Evolutionary conservation across 2,888 invertebrate species (phyloP).

Genomic region (Lampropteryx suffumata): DNA sequence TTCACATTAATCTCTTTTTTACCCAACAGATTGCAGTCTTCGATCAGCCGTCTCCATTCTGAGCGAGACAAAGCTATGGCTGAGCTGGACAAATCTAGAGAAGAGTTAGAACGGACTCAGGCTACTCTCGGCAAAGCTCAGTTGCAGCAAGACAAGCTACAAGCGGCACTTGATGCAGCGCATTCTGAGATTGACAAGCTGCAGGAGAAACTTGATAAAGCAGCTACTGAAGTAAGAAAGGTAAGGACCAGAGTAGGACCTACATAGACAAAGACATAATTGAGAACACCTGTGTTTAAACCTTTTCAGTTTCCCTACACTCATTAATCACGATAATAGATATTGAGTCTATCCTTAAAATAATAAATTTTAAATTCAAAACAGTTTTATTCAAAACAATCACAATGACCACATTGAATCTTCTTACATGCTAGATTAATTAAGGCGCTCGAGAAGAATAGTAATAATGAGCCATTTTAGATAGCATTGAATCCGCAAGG

Average conservation of each 20-base stretch:
- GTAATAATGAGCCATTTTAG: no score
- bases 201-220: slow-evolving; percentile 93
- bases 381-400: no score
- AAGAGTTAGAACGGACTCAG: slow-evolving; percentile 94
- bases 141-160: slow-evolving; percentile 94
- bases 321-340: no score
- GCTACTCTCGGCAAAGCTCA: slow-evolving; percentile 95
- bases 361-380: no score
- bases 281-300: no score
- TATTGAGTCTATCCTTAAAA: no score
- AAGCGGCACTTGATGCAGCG: slow-evolving; percentile 93
- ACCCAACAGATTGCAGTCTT: slow-evolving; percentile 86
- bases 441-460: no score
- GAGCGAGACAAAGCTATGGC: slow-evolving; percentile 94
- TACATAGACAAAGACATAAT: no score
- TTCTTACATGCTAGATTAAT: no score
- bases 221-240: slow-evolving; percentile 91
- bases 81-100: slow-evolving; percentile 92
- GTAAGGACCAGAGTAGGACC: slow-evolving; percentile 66
- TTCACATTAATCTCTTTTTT: not conserved
- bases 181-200: slow-evolving; percentile 95
- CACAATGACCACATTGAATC: no score
- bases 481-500: no score
- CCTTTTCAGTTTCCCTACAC: no score
- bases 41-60: slow-evolving; percentile 92